These are phyloP conservation scores for Electrophaes corylata DNA, from an alignment of 2,888 invertebrate species.

Conservation along the genomic window DNA sequence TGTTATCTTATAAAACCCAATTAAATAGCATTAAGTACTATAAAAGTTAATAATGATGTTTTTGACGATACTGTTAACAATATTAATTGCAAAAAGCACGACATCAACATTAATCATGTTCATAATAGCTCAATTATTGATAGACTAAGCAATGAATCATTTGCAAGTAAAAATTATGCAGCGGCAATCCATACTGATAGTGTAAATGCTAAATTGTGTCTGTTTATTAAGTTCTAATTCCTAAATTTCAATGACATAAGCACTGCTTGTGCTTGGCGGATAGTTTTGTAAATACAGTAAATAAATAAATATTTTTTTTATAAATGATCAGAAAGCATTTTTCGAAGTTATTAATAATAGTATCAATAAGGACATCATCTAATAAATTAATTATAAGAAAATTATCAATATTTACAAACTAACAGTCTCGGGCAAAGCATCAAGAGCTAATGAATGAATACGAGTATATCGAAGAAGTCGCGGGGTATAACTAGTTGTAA, in stretches of 20 bases:
- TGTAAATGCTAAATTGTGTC: background rate
- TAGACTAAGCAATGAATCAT: slow-evolving; percentile 14
- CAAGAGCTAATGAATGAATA: background rate
- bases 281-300: no score
- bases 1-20: no score
- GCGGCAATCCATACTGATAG: background rate
- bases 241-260: background rate
- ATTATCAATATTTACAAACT: no score
- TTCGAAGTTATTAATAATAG: no score
- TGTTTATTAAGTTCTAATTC: background rate
- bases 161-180: slow-evolving; percentile 20
- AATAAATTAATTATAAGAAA: no score
- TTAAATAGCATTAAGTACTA: no score
- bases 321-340: no score
- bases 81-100: background rate
- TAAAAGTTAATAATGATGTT: no score
- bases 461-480: background rate
- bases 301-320: no score
- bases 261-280: no score
- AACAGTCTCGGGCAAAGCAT: background rate
- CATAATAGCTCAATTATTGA: slow-evolving; percentile 11
- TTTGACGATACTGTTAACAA: background rate
- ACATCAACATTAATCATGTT: background rate
- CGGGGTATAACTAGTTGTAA: background rate
- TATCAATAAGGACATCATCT: no score